Base-by-base conservation (phyloP, 30 jellyfish, hydroid and myxozoan species). In the Aurelia aurita complex sp. Pacific region DNA sequence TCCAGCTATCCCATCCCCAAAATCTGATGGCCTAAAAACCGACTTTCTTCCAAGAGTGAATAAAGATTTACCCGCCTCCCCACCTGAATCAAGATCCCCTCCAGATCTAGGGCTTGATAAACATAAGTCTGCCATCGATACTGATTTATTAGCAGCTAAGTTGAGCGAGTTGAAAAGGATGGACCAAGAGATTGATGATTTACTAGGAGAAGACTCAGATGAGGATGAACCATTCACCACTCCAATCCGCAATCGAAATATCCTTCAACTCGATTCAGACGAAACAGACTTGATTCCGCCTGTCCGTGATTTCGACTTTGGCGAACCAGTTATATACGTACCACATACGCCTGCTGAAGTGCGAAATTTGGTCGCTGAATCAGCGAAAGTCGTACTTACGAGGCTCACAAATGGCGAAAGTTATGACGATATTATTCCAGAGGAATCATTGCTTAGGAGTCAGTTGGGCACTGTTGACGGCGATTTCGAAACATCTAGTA, bases 131-230 rank as follows among this genome's bases (percentile, higher is more conserved):
- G 87, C 87, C 2, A 23, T 81, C 69, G 98, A 92, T 64, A 87
- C 89, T 63, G 97, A 75, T 46, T 64, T 87, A 29, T 88, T 95
- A 40, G 82, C 99, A 3, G 97, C 88, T 67, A 95, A 87, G 51
- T 87, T 90, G n/a, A 86, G 81, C 46, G 94, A 95, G 63, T 63
- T 95, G 68, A 90, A 95, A 64, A 90, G 79, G 61, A 91, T 95
- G 92, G 98, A 95, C 91, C 97, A 87, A 46, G 96, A 85, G 59
- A 71, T 95, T 33, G 99, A 87, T 32, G 97, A 75, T 17, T 71
- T 95, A 55, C 77, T 95, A 2, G 97, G 92, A 13, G 91, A 90
- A n/a, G 98, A 90, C 33, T 76, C 95, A 0, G 97, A 85, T 17
- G 97, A 85, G 17, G 98, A 95, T 14, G 96, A 90, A 11, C 97